A percentile compares a stretch with the other conserved stretches of the same genome.
Conservation (phyloP, 1,140 invertebrate species). For the Zaprionus nigranus region DNA sequence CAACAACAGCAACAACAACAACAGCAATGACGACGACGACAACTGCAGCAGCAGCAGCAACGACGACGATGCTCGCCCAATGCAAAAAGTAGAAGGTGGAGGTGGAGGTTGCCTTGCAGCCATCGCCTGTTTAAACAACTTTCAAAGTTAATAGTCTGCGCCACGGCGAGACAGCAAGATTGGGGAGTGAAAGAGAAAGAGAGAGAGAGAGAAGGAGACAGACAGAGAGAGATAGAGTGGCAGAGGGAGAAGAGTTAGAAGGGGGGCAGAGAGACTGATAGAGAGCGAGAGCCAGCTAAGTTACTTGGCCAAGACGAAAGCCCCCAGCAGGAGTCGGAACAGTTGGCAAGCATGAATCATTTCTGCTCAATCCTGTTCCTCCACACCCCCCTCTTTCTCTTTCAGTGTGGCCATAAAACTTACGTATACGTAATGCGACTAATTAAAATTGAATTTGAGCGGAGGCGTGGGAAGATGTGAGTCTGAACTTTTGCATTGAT, state of each 20-base stretch:
- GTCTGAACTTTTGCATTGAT: constrained; percentile 35
- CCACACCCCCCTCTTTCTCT: constrained; percentile 15
- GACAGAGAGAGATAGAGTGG: constrained; percentile 2
- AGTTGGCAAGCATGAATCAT: constrained; percentile 67
- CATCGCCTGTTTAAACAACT: constrained; percentile 81
- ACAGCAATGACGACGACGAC: constrained; percentile 22
- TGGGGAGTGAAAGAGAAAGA: constrained; percentile 49
- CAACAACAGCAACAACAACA: constrained; percentile 50
- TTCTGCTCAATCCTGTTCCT: constrained; percentile 45
- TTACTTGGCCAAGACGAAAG: constrained; percentile 45
- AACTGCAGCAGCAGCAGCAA: constrained; percentile 23
- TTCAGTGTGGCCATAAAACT: constrained; percentile 27
- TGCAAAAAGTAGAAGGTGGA: constrained; percentile 81
- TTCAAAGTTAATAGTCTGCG: constrained; percentile 83
- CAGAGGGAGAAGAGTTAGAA: neutral
- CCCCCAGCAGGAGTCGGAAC: constrained; percentile 67
- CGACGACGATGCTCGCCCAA: constrained; percentile 68
- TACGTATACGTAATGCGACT: constrained; percentile 77
- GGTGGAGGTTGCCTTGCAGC: constrained; percentile 65
- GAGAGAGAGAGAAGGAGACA: neutral
- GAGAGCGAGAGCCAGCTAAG: constrained; percentile 23
- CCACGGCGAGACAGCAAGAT: constrained; percentile 67
- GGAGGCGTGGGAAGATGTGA: constrained; percentile 46
- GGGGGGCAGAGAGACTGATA: neutral
- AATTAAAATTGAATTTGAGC: constrained; percentile 75